phyloP scores from a whole-genome alignment of 1,140 invertebrate species.

The Plodia interpunctella region DNA sequence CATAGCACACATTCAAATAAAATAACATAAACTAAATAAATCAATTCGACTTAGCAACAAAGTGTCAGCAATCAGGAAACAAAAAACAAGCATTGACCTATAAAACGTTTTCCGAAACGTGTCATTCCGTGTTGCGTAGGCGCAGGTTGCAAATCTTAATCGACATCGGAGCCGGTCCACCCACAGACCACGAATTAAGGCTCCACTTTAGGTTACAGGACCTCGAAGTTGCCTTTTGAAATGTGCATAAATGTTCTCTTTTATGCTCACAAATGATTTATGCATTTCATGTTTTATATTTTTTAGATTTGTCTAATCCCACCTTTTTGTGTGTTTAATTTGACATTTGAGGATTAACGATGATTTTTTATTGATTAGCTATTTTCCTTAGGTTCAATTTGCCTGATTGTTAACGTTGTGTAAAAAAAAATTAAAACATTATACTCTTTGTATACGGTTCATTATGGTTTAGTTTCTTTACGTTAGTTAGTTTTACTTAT shows the following conservation, averaged over 20 bases:
- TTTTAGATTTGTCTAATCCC: too few relatives aligned
- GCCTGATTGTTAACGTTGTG: too few relatives aligned
- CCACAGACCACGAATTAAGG: conserved; percentile 1
- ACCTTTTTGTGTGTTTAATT: too few relatives aligned
- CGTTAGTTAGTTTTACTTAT: not conserved
- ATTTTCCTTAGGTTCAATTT: too few relatives aligned
- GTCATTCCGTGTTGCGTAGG: not conserved
- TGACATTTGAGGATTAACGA: too few relatives aligned
- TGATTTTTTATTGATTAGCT: too few relatives aligned
- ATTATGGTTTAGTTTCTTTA: too few relatives aligned
- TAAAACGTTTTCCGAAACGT: conserved; percentile 3
- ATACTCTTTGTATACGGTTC: too few relatives aligned
- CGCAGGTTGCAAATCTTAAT: conserved; percentile 8
- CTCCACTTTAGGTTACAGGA: conserved; percentile 6
- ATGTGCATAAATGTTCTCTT: conserved; percentile 7
- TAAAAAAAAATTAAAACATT: too few relatives aligned
- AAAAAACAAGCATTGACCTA: not conserved
- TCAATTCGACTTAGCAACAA: not conserved
- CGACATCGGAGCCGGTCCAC: conserved; percentile 8
- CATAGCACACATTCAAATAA: too few relatives aligned
- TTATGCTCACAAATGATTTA: not conserved
- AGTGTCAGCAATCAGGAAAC: conserved; percentile 1
- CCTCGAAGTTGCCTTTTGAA: conserved; percentile 10
- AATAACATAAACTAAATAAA: too few relatives aligned
- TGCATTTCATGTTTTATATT: not conserved